Base-by-base conservation (phyloP, 2,797 vertebrate species). In the Myotis daubentonii region DNA sequence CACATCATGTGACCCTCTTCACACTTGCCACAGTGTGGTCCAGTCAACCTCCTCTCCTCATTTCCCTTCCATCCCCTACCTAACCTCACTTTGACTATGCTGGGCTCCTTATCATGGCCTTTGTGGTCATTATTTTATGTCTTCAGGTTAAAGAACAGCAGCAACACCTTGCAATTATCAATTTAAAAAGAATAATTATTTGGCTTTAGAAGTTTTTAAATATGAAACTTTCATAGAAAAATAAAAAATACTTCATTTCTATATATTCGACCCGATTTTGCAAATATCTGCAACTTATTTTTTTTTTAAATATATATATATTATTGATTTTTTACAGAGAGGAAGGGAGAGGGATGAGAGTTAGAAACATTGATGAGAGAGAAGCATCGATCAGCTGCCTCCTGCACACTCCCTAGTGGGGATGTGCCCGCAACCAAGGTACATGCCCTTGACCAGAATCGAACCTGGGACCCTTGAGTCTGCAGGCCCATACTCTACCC, bases 121-220 rank as follows among this genome's bases (percentile, higher is more conserved):
- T 87, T 79, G 44, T 38, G 65, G 25, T 66, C 5, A 65, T 33
- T 38, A 28, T 44, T 62, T 66, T n/a, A 92, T 38, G 44, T 3
- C 25, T 87, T 89, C 2, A 25, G n/a, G 17, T 85, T 79, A 92
- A 87, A 68, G n/a, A 79, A 65, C 16, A n/a, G 7, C 2, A 81
- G 44, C 28, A 66, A 68, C 8, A 82, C 8, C 15, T 80, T 36
- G 38, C 16, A 38, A 23, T 68, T 57, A 57, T 38, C 75, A 78
- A 19, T 70, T 57, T 38, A 83, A 19, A 19, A 78, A 81, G 53
- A 72, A 55, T 55, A 78, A 71, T 74, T 72, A 71, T 15, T 80
- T 44, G 55, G 10, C 30, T 83, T 94, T 81, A 87, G 57, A 49
- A 16, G 47, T 68, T 86, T 70, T 65, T 28, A 87, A 74, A 83